Conservation (phyloP, 2,888 invertebrate genomes). For the Hypselothyrea guttata region DNA sequence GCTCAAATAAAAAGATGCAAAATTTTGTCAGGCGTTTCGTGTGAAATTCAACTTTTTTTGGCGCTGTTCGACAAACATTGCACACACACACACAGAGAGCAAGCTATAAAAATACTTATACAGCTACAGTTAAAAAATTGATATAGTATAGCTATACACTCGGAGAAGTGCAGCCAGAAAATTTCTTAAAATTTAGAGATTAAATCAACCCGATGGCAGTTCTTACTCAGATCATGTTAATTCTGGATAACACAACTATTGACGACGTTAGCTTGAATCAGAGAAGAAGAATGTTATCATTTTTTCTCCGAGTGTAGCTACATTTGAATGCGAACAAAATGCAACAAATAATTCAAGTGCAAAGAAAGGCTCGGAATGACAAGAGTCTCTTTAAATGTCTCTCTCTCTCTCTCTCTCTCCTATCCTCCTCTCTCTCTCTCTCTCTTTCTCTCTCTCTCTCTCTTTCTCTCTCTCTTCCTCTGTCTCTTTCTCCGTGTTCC, state of each 20-base stretch:
- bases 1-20: slow-evolving; percentile 62
- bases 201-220: too few relatives aligned
- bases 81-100: slow-evolving; percentile 13
- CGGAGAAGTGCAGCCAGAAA: too few relatives aligned
- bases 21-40: slow-evolving; percentile 50
- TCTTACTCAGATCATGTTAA: too few relatives aligned
- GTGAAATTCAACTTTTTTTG: slow-evolving; percentile 49
- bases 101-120: background rate
- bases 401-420: background rate
- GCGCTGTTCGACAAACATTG: slow-evolving; percentile 47
- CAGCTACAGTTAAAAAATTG: slow-evolving; percentile 1
- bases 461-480: background rate
- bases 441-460: slow-evolving; percentile 13
- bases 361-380: slow-evolving; percentile 65
- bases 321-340: slow-evolving; percentile 25
- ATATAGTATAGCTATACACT: too few relatives aligned
- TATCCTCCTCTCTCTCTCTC: slow-evolving; percentile 5
- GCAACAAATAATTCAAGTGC: slow-evolving; percentile 40
- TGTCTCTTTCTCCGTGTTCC: too few relatives aligned
- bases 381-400: background rate
- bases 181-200: too few relatives aligned
- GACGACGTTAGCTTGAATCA: too few relatives aligned
- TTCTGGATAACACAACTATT: too few relatives aligned
- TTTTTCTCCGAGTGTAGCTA: slow-evolving; percentile 6
- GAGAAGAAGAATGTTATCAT: slow-evolving; percentile 1